phyloP scores from a whole-genome alignment of 53 echinoderm and acorn worm genomes.

The Mesocentrotus franciscanus region DNA sequence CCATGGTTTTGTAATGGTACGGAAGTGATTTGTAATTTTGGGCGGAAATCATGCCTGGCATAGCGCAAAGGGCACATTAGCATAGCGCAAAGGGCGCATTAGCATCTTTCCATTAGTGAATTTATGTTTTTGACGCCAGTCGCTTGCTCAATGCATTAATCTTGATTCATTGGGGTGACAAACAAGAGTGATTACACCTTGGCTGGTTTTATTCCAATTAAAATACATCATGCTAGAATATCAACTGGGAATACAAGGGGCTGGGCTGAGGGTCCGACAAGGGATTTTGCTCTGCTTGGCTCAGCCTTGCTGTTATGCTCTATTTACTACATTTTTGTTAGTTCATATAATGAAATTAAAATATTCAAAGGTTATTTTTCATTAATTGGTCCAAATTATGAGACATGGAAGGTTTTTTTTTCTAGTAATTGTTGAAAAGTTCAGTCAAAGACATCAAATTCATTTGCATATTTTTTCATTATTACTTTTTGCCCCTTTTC shows the following conservation, averaged over 20 bases:
- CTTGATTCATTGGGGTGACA: slow-evolving; percentile 12
- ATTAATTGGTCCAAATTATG: too few species aligned
- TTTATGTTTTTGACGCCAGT: background rate
- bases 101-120: slow-evolving; percentile 27
- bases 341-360: too few species aligned
- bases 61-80: slow-evolving; percentile 5
- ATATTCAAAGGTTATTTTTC: too few species aligned
- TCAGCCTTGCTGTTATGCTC: background rate
- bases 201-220: background rate
- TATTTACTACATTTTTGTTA: background rate
- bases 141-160: background rate
- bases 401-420: too few species aligned
- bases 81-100: slow-evolving; percentile 1
- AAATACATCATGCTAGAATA: background rate
- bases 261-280: background rate
- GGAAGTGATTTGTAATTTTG: background rate
- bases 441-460: too few species aligned
- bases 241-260: background rate
- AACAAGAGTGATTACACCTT: background rate
- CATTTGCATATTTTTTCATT: too few species aligned
- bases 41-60: background rate
- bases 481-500: too few species aligned
- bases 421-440: too few species aligned
- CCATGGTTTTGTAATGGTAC: background rate
- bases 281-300: background rate